Evolutionary conservation across 2,888 invertebrate genomes (phyloP).

Genomic region (Drosophila austrosaltans): DNA sequence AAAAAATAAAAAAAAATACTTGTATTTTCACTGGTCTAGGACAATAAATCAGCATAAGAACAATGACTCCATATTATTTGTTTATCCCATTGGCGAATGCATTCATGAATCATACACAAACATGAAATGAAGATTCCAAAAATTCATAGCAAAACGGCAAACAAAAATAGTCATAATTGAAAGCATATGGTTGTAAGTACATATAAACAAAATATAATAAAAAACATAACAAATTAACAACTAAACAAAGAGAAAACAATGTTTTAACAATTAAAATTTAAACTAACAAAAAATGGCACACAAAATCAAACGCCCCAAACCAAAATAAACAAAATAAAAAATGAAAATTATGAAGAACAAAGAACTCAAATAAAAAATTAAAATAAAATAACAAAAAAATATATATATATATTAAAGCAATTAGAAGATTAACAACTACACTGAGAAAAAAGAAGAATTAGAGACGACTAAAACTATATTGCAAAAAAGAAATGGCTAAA

Average conservation of each 20-base stretch:
- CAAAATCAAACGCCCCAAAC: constrained; percentile 37
- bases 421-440: constrained; percentile 1
- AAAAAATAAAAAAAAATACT: constrained; percentile 8
- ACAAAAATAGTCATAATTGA: constrained; percentile 20
- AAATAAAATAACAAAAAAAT: neutral
- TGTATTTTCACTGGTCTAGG: constrained; percentile 50
- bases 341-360: constrained; percentile 41
- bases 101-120: neutral
- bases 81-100: constrained; percentile 31
- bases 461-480: constrained; percentile 1
- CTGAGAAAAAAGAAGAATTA: neutral
- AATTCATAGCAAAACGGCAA: constrained; percentile 23
- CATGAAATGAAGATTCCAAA: neutral
- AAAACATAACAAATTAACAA: constrained; percentile 14
- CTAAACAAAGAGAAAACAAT: constrained; percentile 24
- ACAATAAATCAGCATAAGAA: constrained; percentile 51
- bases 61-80: constrained; percentile 36
- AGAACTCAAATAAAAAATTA: constrained; percentile 10
- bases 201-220: constrained; percentile 32
- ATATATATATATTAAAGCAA: constrained; percentile 2
- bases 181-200: constrained; percentile 25
- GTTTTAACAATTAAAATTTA: constrained; percentile 42
- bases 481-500: constrained; percentile 15
- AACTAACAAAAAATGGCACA: constrained; percentile 22
- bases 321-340: constrained; percentile 28